Evolutionary conservation across 2,113 vertebrate species (phyloP).

Genomic region (Apeltes quadracus): DNA sequence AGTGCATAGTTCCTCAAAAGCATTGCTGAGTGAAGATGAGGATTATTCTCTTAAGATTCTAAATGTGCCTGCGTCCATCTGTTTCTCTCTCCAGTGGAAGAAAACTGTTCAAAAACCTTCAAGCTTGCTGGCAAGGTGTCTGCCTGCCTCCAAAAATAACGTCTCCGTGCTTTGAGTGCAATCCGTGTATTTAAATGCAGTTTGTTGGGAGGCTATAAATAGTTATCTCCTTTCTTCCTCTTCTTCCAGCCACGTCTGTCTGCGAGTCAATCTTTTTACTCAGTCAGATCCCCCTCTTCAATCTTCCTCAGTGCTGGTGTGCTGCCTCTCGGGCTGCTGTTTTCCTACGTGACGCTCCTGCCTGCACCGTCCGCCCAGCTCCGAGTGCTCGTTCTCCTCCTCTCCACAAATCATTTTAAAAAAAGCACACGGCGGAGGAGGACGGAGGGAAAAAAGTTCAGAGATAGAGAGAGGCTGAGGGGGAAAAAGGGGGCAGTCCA

Average conservation of each 20-base stretch:
- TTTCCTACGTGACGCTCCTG: conserved; percentile 67
- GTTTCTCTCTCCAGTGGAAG: conserved; percentile 20
- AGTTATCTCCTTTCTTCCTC: conserved; percentile 28
- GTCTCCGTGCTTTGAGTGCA: conserved; percentile 19
- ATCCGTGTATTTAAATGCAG: not conserved
- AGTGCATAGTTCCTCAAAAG: conserved; percentile 64
- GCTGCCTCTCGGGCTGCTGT: conserved; percentile 59
- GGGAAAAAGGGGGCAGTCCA: conserved; percentile 71
- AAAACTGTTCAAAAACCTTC: conserved; percentile 51
- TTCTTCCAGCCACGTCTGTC: conserved; percentile 27
- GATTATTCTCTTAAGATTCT: conserved; percentile 45
- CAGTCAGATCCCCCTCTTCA: conserved; percentile 38
- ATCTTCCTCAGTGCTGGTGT: conserved; percentile 49
- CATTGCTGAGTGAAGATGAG: conserved; percentile 57
- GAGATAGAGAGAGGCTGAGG: conserved; percentile 72
- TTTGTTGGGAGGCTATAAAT: conserved; percentile 25
- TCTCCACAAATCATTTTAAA: conserved; percentile 79
- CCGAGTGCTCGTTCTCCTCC: conserved; percentile 74
- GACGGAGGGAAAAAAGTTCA: conserved; percentile 57
- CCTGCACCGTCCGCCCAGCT: conserved; percentile 76
- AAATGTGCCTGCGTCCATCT: conserved; percentile 37
- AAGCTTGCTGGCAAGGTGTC: conserved; percentile 17
- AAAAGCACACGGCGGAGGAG: conserved; percentile 54
- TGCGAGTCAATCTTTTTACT: conserved; percentile 36
- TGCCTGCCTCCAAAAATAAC: conserved; percentile 39